Percentiles rank a stretch among this genome's conserved stretches.
phyloP scores from a whole-genome alignment of 2,888 invertebrate genomes.

The Campaea margaritaria region DNA sequence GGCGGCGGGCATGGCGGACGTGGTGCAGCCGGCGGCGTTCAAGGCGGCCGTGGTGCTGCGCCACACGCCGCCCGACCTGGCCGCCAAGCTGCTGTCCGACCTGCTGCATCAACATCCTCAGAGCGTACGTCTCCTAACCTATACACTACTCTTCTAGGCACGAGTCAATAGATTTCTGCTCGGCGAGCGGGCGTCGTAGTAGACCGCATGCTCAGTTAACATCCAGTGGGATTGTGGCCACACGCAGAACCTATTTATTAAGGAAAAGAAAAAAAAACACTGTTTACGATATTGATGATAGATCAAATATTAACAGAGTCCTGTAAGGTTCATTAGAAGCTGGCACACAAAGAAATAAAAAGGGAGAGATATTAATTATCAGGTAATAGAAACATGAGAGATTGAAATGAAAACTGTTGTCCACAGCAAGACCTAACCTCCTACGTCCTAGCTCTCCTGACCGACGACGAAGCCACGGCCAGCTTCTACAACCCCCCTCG shows the following conservation, averaged over 20 bases:
- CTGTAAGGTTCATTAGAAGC: too few species aligned
- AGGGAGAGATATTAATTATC: too few species aligned
- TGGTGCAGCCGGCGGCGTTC: slow-evolving; percentile 75
- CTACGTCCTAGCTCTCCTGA: slow-evolving; percentile 73
- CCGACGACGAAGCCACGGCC: slow-evolving; percentile 72
- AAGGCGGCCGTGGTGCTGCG: slow-evolving; percentile 74
- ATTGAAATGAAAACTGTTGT: background rate
- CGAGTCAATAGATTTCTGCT: too few species aligned
- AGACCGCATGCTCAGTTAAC: too few species aligned
- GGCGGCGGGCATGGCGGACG: slow-evolving; percentile 67
- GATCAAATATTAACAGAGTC: too few species aligned
- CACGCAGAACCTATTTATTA: too few species aligned
- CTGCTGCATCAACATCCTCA: slow-evolving; percentile 69
- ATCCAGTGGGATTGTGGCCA: too few species aligned
- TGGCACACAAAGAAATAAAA: too few species aligned
- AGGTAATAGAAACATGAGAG: background rate
- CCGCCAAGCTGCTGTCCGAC: slow-evolving; percentile 64
- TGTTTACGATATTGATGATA: too few species aligned
- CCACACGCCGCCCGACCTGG: slow-evolving; percentile 71
- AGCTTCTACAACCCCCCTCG: slow-evolving; percentile 43
- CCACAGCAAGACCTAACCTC: slow-evolving; percentile 73
- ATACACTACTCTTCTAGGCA: too few species aligned
- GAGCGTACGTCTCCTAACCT: slow-evolving; percentile 54
- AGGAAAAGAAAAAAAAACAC: too few species aligned
- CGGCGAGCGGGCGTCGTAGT: too few species aligned